Conservation (phyloP, 2,113 vertebrate genomes). For the Sula dactylatra region DNA sequence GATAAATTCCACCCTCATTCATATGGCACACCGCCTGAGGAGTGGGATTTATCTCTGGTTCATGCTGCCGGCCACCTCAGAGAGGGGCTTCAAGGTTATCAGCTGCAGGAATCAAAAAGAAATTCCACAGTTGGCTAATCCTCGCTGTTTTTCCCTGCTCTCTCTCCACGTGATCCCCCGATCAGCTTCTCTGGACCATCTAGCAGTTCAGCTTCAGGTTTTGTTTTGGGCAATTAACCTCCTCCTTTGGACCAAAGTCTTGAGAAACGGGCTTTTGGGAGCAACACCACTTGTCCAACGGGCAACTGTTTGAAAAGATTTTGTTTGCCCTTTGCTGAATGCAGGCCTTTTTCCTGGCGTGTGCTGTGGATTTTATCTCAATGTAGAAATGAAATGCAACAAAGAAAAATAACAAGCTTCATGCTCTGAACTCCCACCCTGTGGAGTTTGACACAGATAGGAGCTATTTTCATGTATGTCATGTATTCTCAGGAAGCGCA, state of each 20-base stretch:
- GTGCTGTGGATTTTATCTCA: not conserved
- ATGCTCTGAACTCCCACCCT: not conserved
- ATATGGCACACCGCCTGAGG: not conserved
- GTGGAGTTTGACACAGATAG: not conserved
- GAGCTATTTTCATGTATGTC: not conserved
- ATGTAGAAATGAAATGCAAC: not conserved
- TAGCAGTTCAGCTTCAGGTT: not conserved
- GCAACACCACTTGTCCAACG: not conserved
- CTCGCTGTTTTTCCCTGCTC: not conserved
- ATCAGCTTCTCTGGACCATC: not conserved
- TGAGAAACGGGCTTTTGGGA: not conserved
- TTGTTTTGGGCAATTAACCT: not conserved
- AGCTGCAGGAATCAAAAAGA: not conserved
- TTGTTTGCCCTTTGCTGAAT: not conserved
- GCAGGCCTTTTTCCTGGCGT: not conserved
- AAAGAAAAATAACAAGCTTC: not conserved
- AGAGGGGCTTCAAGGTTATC: not conserved
- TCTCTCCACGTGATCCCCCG: accelerated
- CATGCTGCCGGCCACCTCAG: not conserved
- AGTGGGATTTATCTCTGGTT: not conserved
- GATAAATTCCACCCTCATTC: not conserved
- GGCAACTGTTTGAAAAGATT: not conserved
- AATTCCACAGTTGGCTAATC: not conserved
- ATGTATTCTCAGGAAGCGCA: not conserved
- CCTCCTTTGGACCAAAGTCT: not conserved